A percentile compares a stretch with the other conserved stretches of the same genome.
Conservation (phyloP, 2,888 invertebrate species). For the Drosophila ezoana region DNA sequence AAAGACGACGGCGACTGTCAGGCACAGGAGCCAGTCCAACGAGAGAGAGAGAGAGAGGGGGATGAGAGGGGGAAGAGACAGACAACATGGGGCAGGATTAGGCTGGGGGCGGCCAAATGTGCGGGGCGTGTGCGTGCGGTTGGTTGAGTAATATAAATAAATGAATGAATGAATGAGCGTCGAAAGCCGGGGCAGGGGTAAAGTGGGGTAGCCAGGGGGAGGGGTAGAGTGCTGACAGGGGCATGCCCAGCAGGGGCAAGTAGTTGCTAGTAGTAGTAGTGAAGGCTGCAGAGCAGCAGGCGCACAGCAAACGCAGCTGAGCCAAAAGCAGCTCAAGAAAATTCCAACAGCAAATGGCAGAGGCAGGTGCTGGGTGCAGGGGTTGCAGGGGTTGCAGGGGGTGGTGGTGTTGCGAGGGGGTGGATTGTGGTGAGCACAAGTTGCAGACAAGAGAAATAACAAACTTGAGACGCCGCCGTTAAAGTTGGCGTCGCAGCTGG, state of each 20-base stretch:
- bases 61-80: not conserved
- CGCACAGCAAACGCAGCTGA: conserved; percentile 54
- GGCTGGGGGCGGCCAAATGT: conserved; percentile 10
- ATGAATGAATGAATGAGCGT: conserved; percentile 74
- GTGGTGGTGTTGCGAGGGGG: not conserved
- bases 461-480: conserved; percentile 70
- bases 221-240: not conserved
- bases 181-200: conserved; percentile 19
- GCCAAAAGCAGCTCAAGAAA: conserved; percentile 28
- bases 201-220: not conserved
- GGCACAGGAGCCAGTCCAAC: conserved; percentile 3
- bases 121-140: conserved; percentile 65
- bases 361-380: conserved; percentile 33
- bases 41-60: not conserved
- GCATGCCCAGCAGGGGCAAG: conserved; percentile 12
- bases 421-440: conserved; percentile 67
- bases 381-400: not conserved
- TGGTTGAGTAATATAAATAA: conserved; percentile 73
- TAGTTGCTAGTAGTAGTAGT: conserved; percentile 67
- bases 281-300: conserved; percentile 64
- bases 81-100: conserved; percentile 34
- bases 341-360: conserved; percentile 38
- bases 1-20: conserved; percentile 41
- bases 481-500: conserved; percentile 8
- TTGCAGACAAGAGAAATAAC: conserved; percentile 79